Percentiles rank a stretch among this genome's conserved stretches.
These are phyloP conservation scores for Seira ritae DNA, from an alignment of 2,888 invertebrate genomes.

Conservation along the genomic window DNA sequence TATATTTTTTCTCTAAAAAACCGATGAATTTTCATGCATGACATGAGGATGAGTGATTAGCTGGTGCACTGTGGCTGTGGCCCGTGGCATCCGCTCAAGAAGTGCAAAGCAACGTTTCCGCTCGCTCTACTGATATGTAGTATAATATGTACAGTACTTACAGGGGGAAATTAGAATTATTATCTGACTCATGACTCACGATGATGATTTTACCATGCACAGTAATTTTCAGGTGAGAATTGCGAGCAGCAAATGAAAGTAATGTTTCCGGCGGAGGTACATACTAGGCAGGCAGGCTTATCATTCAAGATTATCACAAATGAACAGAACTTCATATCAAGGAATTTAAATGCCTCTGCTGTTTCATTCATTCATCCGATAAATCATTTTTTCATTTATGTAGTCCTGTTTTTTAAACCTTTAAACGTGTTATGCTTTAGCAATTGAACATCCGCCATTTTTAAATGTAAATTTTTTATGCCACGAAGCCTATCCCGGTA, in stretches of 20 bases:
- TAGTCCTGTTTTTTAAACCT: background rate
- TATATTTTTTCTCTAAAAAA: too few relatives aligned
- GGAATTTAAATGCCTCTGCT: background rate
- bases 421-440: background rate
- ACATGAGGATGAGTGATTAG: background rate
- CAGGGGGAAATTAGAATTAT: conserved; percentile 10
- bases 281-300: background rate
- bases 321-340: background rate
- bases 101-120: conserved; percentile 15
- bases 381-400: background rate
- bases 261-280: conserved; percentile 1
- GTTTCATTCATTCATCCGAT: conserved; percentile 1
- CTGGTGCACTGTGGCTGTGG: background rate
- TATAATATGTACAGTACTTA: too few relatives aligned
- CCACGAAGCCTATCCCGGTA: too few relatives aligned
- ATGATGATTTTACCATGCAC: background rate
- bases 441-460: background rate
- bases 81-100: conserved; percentile 17
- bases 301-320: background rate
- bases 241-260: conserved; percentile 13
- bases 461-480: background rate
- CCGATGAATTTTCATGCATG: background rate
- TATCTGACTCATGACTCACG: background rate
- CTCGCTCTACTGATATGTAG: background rate
- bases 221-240: background rate